phyloP scores from a whole-genome alignment of 2,113 vertebrate genomes.

The Stigmatopora argus region DNA sequence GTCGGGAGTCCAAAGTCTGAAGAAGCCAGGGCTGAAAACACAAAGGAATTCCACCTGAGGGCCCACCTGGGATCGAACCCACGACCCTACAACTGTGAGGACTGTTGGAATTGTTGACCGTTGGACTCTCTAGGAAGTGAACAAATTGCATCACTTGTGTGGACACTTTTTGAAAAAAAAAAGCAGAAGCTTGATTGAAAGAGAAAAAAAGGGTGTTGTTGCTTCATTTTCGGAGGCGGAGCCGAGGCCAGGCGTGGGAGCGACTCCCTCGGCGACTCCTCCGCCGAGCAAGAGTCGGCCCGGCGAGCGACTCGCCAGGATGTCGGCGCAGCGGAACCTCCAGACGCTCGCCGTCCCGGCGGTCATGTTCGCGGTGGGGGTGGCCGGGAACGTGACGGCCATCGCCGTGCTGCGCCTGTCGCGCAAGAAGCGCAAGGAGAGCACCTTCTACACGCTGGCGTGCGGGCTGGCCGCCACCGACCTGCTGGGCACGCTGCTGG shows the following conservation, averaged over 20 bases:
- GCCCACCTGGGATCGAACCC: no score
- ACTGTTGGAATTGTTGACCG: no score
- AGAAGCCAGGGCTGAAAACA: no score
- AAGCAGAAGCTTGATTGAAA: slow-evolving; percentile 1
- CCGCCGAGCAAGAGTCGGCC: no score
- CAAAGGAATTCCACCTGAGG: no score
- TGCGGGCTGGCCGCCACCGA: slow-evolving; percentile 91
- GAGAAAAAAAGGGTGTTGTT: background rate
- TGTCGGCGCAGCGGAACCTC: background rate
- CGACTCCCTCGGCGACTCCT: background rate
- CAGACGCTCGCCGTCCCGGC: slow-evolving; percentile 78
- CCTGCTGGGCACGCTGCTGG: slow-evolving; percentile 89
- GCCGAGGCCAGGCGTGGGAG: background rate
- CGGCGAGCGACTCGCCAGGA: slow-evolving; percentile 12
- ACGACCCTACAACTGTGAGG: no score
- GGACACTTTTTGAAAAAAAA: background rate
- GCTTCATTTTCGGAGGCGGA: background rate
- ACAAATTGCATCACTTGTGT: background rate
- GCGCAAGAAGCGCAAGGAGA: slow-evolving; percentile 90
- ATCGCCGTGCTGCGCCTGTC: slow-evolving; percentile 91
- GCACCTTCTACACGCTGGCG: slow-evolving; percentile 91
- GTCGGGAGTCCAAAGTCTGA: no score
- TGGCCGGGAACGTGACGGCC: slow-evolving; percentile 89
- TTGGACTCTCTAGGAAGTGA: no score
- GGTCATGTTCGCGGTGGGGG: slow-evolving; percentile 94